Evolutionary conservation across 2,797 vertebrate species (phyloP).

Genomic region (Geotrypetes seraphini): DNA sequence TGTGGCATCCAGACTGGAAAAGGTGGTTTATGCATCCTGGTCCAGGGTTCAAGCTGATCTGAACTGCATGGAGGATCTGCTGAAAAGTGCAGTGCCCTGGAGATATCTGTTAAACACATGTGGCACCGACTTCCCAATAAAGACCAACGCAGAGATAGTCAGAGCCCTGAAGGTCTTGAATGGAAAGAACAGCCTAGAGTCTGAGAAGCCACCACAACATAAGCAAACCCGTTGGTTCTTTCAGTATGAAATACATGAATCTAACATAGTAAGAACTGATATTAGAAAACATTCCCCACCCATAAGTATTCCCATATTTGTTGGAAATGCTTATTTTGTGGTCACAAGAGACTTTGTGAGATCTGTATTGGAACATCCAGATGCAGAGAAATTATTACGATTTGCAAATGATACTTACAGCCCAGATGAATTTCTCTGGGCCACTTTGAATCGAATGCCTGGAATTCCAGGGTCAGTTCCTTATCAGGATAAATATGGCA

Average conservation of each 20-base stretch:
- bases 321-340: constrained; percentile 72
- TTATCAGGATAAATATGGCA: constrained; percentile 50
- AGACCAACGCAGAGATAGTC: constrained; percentile 74
- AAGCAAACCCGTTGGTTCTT: constrained; percentile 63
- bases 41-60: constrained; percentile 74
- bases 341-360: constrained; percentile 64
- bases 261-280: constrained; percentile 10
- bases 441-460: constrained; percentile 69
- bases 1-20: constrained; percentile 56
- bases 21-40: constrained; percentile 71
- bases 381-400: constrained; percentile 47
- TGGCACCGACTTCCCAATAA: constrained; percentile 74
- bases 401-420: constrained; percentile 84
- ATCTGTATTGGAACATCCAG: constrained; percentile 46
- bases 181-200: constrained; percentile 70
- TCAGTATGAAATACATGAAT: constrained; percentile 34
- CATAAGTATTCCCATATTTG: constrained; percentile 62
- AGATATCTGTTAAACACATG: constrained; percentile 76
- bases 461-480: constrained; percentile 64
- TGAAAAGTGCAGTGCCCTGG: constrained; percentile 56
- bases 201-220: constrained; percentile 32
- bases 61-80: constrained; percentile 73
- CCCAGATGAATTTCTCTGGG: constrained; percentile 82
- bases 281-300: constrained; percentile 53
- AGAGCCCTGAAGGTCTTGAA: constrained; percentile 50